A percentile compares a stretch with the other conserved stretches of the same genome.
Evolutionary conservation across 2,797 vertebrate species (phyloP).

Genomic region (Loris lydekkerianus): DNA sequence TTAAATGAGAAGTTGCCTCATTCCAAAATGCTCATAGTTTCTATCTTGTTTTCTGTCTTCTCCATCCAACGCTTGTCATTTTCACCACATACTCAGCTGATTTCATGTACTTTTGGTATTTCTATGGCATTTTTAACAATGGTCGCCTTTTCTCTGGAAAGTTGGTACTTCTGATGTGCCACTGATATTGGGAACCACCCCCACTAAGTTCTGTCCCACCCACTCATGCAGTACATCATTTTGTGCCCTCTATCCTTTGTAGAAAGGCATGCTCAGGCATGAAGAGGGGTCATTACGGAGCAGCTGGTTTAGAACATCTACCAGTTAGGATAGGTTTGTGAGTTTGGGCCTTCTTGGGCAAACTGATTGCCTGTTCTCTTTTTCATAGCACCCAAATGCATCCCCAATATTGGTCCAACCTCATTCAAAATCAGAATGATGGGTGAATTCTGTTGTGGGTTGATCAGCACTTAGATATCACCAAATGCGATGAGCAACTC

Average conservation of each 20-base stretch:
- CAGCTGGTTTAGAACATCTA: not conserved
- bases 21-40: not conserved
- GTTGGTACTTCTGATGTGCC: not conserved
- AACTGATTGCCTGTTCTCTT: not conserved
- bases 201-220: not conserved
- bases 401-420: not conserved
- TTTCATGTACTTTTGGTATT: not conserved
- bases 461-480: not conserved
- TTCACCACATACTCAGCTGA: not conserved
- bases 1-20: slow-evolving; percentile 15
- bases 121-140: slow-evolving; percentile 19
- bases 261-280: not conserved
- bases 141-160: not conserved
- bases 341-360: not conserved
- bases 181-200: not conserved
- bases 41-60: slow-evolving; percentile 14
- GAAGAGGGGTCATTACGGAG: not conserved
- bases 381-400: not conserved
- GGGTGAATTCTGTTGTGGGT: not conserved
- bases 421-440: not conserved
- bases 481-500: not conserved
- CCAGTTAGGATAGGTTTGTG: not conserved
- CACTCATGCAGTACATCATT: not conserved
- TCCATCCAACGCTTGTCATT: not conserved
- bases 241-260: not conserved